A percentile compares a stretch with the other conserved stretches of the same genome.
phyloP scores from a whole-genome alignment of 2,888 invertebrate genomes.

The Caenorhabditis sp. region DNA sequence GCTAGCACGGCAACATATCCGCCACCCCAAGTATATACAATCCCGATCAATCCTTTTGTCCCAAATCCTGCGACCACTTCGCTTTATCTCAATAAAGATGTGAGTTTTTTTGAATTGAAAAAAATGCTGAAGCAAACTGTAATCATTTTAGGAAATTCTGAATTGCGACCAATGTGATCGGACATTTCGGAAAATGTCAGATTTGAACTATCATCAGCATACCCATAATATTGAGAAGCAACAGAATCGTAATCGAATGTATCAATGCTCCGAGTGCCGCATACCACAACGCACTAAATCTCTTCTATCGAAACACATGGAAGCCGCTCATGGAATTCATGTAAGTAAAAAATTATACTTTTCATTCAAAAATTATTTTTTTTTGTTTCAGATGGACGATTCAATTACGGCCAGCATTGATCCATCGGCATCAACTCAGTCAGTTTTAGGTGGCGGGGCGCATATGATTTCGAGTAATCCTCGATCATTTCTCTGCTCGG shows the following conservation, averaged over 20 bases:
- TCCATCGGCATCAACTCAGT: conserved; percentile 46
- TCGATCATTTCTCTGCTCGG: conserved; percentile 91
- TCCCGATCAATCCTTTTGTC: background rate
- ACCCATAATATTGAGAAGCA: conserved; percentile 72
- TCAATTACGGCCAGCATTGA: conserved; percentile 41
- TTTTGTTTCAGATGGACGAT: conserved; percentile 43
- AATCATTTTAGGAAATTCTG: conserved; percentile 20
- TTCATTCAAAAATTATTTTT: background rate
- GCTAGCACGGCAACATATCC: background rate
- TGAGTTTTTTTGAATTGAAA: background rate
- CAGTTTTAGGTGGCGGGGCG: conserved; percentile 42
- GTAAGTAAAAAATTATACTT: conserved; percentile 10
- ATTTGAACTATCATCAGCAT: conserved; percentile 61
- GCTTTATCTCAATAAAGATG: background rate
- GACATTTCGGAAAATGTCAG: conserved; percentile 83
- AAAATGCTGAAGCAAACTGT: background rate
- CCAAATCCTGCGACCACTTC: background rate
- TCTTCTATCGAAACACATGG: conserved; percentile 66
- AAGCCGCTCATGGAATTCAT: conserved; percentile 44
- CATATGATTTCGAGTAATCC: conserved; percentile 77
- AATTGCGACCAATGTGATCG: conserved; percentile 81
- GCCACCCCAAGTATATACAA: background rate
- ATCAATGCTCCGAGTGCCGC: conserved; percentile 71
- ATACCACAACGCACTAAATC: conserved; percentile 67
- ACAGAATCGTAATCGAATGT: conserved; percentile 70